A percentile compares a stretch with the other conserved stretches of the same genome.
phyloP scores from a whole-genome alignment of 2,113 vertebrate species.

The Abramis brama region DNA sequence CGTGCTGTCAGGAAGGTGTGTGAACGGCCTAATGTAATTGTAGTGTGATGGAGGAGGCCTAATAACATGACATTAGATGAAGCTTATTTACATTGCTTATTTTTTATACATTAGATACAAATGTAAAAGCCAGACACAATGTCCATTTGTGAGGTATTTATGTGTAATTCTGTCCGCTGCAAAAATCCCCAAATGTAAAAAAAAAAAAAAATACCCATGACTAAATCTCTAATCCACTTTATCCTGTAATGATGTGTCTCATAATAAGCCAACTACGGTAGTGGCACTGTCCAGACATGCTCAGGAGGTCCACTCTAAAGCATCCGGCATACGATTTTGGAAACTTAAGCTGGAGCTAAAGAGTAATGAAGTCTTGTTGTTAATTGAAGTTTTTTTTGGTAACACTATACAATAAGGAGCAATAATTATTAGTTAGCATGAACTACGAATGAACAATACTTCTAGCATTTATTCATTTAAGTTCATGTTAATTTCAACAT shows the following conservation, averaged over 20 bases:
- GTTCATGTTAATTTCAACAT: too few relatives aligned
- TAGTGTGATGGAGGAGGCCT: conserved; percentile 35
- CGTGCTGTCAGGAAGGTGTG: conserved; percentile 32
- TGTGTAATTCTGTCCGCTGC: background rate
- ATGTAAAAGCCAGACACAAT: background rate
- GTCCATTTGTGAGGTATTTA: conserved; percentile 1
- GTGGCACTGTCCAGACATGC: conserved; percentile 28
- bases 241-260: conserved; percentile 37
- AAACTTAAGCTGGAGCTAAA: background rate
- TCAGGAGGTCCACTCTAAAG: background rate
- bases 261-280: conserved; percentile 34
- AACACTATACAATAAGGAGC: too few relatives aligned
- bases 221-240: conserved; percentile 42
- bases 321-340: background rate
- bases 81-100: background rate
- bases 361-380: background rate
- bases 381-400: background rate
- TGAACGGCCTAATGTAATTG: conserved; percentile 34
- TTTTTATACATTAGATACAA: background rate
- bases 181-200: background rate
- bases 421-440: too few relatives aligned
- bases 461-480: too few relatives aligned
- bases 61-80: conserved; percentile 16
- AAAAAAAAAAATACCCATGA: conserved; percentile 21
- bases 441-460: too few relatives aligned